A percentile compares a stretch with the other conserved stretches of the same genome.
phyloP scores from a whole-genome alignment of 2,888 invertebrate species.

The Slavum lentiscoides region DNA sequence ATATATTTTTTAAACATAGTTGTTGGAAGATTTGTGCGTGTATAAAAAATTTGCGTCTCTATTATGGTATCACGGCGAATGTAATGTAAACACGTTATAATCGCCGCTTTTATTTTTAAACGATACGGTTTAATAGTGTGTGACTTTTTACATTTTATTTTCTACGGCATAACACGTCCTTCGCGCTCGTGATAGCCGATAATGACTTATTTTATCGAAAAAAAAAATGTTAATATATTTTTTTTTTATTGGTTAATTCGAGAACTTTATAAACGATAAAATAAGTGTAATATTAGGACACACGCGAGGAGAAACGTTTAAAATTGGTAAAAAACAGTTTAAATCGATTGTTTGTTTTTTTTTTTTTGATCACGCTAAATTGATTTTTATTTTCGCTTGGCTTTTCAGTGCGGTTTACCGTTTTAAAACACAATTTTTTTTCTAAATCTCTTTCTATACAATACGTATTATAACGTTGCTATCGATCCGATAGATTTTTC shows the following conservation, averaged over 20 bases:
- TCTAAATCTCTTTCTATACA: no score
- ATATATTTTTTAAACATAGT: no score
- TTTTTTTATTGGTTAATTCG: no score
- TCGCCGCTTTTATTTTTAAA: background rate
- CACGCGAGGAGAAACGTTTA: no score
- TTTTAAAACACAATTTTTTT: constrained; percentile 2
- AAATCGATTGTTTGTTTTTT: background rate
- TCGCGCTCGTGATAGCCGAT: background rate
- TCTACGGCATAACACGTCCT: no score
- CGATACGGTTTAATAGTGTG: no score
- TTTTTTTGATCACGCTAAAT: background rate
- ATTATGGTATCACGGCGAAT: background rate
- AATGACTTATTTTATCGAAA: background rate
- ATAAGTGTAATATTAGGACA: no score
- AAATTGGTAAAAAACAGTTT: no score
- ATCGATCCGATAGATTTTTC: background rate
- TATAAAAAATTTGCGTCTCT: no score
- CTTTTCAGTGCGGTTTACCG: constrained; percentile 16
- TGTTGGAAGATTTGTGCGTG: no score
- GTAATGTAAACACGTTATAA: background rate
- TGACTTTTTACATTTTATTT: background rate
- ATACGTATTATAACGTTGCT: background rate
- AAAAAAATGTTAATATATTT: no score
- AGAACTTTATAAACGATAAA: no score
- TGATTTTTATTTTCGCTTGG: constrained; percentile 31